A percentile compares a stretch with the other conserved stretches of the same genome.
Conservation (phyloP, 2,797 vertebrate species). For the Poeciliopsis presidionis region DNA sequence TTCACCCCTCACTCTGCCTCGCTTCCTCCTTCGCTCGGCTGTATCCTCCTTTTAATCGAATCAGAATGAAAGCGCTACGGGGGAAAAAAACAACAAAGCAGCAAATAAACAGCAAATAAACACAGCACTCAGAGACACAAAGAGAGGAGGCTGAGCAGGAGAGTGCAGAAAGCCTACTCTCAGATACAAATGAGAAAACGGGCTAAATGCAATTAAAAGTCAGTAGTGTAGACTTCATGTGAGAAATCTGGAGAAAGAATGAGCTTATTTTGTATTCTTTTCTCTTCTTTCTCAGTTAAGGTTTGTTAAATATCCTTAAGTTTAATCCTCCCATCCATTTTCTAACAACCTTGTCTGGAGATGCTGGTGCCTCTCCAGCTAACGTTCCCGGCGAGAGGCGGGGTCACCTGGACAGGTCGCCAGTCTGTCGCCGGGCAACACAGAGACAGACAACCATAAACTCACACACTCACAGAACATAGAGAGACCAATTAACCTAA, state of each 20-base stretch:
- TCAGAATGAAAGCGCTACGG: background rate
- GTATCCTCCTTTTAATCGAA: conserved; percentile 1
- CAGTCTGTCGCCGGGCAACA: no score
- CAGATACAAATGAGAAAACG: background rate
- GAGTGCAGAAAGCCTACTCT: background rate
- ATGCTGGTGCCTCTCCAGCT: no score
- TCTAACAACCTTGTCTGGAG: no score
- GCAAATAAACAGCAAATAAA: background rate
- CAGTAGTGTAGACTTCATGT: background rate
- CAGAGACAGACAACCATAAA: no score
- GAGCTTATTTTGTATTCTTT: background rate
- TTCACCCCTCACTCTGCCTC: background rate
- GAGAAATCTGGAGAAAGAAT: background rate
- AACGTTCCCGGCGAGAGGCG: no score
- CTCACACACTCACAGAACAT: no score
- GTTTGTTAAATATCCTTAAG: background rate
- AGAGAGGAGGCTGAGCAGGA: background rate
- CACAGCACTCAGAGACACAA: background rate
- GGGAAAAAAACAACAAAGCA: background rate
- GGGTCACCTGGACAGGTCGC: no score
- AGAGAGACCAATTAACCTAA: no score
- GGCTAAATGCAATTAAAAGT: background rate
- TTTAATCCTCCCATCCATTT: background rate
- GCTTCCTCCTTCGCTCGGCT: background rate
- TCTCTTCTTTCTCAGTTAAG: background rate